Evolutionary conservation across 2,113 vertebrate genomes (phyloP), one percentile per base, ranked within the genome.

Genomic region (Alligator sinensis): DNA sequence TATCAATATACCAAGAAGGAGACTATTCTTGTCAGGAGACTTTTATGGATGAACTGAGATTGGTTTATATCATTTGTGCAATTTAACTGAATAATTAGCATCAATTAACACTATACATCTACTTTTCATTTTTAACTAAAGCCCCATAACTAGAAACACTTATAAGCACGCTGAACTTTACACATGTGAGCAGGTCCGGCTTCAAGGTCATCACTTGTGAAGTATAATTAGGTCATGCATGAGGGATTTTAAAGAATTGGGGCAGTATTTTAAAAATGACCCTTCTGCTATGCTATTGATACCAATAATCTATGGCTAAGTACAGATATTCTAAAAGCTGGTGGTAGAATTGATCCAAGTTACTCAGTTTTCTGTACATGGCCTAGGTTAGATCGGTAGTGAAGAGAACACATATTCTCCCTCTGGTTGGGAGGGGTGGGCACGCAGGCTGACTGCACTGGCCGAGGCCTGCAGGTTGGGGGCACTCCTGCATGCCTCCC

Each of bases 131-230:
- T 97, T 87, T 82, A 72, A 11, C 14, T 61, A 78, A 62, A 10
- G 5, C 3, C 7, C 27, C 72, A 61, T 87, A 16, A 8, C 4
- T 63, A 47, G 62, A 18, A 27, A n/a, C 38, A 30, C 11, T 30
- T 62, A 38, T 30, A 14, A 19, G 30, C 28, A 3, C 86, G 80
- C 59, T 83, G 70, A 78, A 28, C 1, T 80, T 87, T 83, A 4
- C 60, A 81, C 8, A 1, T 84, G 4, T 72, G 34, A 47, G 34
- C 47, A 5, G 0, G 0, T 54, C 61, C 1, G 0, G 62, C 83
- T 21, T 54, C n/a, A 62, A 7, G 9, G 2, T 61, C 70, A 5
- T 70, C 83, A 68, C 2, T 80, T 4, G 34, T 0, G 0, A 24
- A 27, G 9, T 47, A 47, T 8, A 47, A 47, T 47, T 47, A 47